Evolutionary conservation across 1,140 invertebrate species (phyloP), one percentile per base, ranked within the genome.

Genomic region (Arctopsyche grandis): DNA sequence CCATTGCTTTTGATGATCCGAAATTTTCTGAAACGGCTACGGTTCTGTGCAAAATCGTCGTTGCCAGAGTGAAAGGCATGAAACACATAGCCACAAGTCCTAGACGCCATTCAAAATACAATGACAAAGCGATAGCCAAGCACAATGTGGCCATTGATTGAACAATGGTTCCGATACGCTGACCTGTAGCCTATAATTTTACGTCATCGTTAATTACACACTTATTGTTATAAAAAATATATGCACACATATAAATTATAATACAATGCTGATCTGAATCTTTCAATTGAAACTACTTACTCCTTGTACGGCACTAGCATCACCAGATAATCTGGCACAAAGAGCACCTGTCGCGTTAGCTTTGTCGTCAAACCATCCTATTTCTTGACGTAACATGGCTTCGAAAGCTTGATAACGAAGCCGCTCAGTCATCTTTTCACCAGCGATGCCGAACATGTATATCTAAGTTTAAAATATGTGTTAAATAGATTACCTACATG

Each of bases 221-320:
- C 12, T 16, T 16, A 19, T 12, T 52, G 1, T 10, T 5, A n/a
- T 12, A n/a, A n/a, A 3, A 5, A 3, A 5, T n/a, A n/a, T 12
- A 52, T 12, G 48, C 12, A 19, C 16, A n/a, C 12, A 19, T 5
- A 52, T 38, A 52, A 12, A 21, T 19, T 5, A 21, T 60, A 46
- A 9, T 46, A 46, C 44, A 46, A 46, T 5, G 5, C 14, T 9
- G 5, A 46, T 46, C 44, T n/a, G n/a, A n/a, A n/a, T n/a, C n/a
- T n/a, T n/a, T n/a, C n/a, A n/a, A n/a, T 26, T 9, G 7, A 38
- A 38, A 38, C 1, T 48, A 24, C 26, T 90, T 86, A 94, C 93
- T 75, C 93, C 93, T 89, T 95, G 93, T 0, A 96, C 91, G 12
- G 91, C 89, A 19, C 93, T 90, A 0, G 94, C 93, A 88, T 96